Base-by-base conservation (phyloP, 2,888 invertebrate species). In the Mamestra brassicae region DNA sequence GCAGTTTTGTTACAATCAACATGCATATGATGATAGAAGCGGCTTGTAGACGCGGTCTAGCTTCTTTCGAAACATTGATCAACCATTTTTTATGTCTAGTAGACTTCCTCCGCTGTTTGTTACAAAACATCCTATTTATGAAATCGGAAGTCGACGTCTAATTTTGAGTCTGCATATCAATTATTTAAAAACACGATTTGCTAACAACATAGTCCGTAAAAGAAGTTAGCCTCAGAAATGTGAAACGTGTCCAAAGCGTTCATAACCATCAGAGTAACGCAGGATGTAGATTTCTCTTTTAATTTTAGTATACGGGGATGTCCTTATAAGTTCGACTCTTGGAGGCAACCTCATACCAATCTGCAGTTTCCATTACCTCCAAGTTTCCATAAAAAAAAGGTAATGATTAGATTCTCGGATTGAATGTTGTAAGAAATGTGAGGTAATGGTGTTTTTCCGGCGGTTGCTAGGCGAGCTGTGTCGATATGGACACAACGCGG, bases 381-480 rank as follows among this genome's bases (percentile, higher is more conserved):
- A 80, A 81, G 87, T 81, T 88, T 81, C 81, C 81, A 63, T 85
- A 81, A 71, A 71, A 62, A 72, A 80, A 74, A 72, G 69, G 63
- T 57, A 81, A 75, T 80, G 71, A 71, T 77, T 75, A 78, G 68
- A 79, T 76, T 79, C 76, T 76, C 34, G 38, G 67, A 73, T 62
- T 85, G 83, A 87, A 86, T 88, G 86, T 87, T 84, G 87, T 88
- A 91, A 91, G 90, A 90, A 89, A 92, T 87, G 85, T 83, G 85
- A 89, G 85, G 87, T 84, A 82, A 83, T 81, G 87, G 80, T 88
- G 89, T 91, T 91, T 91, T 91, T 90, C 91, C 90, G 85, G 83
- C 84, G 81, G 86, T 90, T 86, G 86, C 79, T 70, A 80, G 65
- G 83, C 72, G 65, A 80, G 75, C 66, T 70, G 67, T 66, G 80